phyloP scores from a whole-genome alignment of 2,113 vertebrate species.

The Circaetus gallicus region DNA sequence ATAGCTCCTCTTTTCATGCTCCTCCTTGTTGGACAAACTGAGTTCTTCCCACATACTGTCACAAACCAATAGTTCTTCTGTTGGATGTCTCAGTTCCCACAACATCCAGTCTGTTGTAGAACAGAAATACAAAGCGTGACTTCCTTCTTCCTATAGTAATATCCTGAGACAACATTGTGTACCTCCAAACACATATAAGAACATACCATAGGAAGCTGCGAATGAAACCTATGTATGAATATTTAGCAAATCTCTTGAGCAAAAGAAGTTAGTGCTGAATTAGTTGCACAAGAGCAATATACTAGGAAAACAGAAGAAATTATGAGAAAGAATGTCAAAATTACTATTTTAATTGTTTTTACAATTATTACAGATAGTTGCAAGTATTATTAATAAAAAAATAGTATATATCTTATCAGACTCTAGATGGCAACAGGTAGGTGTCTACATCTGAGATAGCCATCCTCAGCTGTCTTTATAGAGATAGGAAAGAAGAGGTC shows the following conservation, averaged over 20 bases:
- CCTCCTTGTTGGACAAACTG: not conserved
- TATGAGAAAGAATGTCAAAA: not conserved
- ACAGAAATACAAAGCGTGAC: not conserved
- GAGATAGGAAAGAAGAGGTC: not conserved
- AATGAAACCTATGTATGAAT: not conserved
- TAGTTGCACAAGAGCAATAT: not conserved
- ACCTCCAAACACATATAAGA: not conserved
- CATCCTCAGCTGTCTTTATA: not conserved
- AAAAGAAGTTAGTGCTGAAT: not conserved
- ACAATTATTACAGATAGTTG: not conserved
- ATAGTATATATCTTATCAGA: not conserved
- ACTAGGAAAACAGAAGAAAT: not conserved
- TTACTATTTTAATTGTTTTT: not conserved
- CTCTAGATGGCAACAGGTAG: not conserved
- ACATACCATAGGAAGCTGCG: not conserved
- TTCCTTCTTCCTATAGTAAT: not conserved
- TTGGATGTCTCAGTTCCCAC: not conserved
- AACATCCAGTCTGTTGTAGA: not conserved
- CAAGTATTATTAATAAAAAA: not conserved
- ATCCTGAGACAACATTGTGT: not conserved
- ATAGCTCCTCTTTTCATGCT: not conserved
- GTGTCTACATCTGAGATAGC: not conserved
- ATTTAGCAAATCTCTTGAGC: not conserved
- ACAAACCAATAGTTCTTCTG: not conserved
- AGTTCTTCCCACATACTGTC: not conserved